These are phyloP conservation scores for Drosophila stalkeri DNA, from an alignment of 2,888 invertebrate genomes.

Conservation along the genomic window DNA sequence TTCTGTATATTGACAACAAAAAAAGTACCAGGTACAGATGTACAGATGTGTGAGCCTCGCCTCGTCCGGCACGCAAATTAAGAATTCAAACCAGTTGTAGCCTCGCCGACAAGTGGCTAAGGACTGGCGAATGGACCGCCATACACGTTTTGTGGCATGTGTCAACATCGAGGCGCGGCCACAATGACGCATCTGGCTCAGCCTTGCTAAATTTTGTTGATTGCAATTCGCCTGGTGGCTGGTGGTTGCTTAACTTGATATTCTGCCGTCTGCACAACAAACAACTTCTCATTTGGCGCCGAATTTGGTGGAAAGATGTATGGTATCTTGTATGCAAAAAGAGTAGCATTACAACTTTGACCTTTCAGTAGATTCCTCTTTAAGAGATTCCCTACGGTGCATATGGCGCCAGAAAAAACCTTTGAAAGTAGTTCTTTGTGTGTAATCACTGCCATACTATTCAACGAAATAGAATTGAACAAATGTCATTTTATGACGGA, in stretches of 20 bases:
- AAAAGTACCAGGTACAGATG: slow-evolving; percentile 17
- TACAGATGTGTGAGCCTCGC: slow-evolving; percentile 33
- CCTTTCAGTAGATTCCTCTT: slow-evolving; percentile 8
- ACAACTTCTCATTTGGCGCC: slow-evolving; percentile 33
- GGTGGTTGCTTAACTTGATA: slow-evolving; percentile 30
- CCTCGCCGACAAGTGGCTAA: slow-evolving; percentile 58
- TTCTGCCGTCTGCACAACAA: slow-evolving; percentile 6
- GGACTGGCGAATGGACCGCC: slow-evolving; percentile 51
- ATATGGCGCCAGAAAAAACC: slow-evolving; percentile 70
- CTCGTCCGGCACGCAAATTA: slow-evolving; percentile 72
- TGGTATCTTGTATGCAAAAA: neutral
- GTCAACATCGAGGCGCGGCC: slow-evolving; percentile 62
- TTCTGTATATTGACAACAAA: slow-evolving; percentile 34
- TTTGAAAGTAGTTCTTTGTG: slow-evolving; percentile 36
- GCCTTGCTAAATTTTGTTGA: slow-evolving; percentile 23
- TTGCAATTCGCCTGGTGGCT: slow-evolving; percentile 21
- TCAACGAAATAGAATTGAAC: slow-evolving; percentile 51
- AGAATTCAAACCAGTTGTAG: slow-evolving; percentile 73
- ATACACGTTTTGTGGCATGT: slow-evolving; percentile 59
- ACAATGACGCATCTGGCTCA: slow-evolving; percentile 60
- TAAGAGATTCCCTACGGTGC: slow-evolving; percentile 57
- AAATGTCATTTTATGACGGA: slow-evolving; percentile 59
- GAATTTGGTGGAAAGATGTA: slow-evolving; percentile 17
- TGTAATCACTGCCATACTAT: slow-evolving; percentile 27
- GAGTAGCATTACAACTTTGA: slow-evolving; percentile 32